Evolutionary conservation across 2,113 vertebrate species (phyloP).

Genomic region (Eretmochelys imbricata): DNA sequence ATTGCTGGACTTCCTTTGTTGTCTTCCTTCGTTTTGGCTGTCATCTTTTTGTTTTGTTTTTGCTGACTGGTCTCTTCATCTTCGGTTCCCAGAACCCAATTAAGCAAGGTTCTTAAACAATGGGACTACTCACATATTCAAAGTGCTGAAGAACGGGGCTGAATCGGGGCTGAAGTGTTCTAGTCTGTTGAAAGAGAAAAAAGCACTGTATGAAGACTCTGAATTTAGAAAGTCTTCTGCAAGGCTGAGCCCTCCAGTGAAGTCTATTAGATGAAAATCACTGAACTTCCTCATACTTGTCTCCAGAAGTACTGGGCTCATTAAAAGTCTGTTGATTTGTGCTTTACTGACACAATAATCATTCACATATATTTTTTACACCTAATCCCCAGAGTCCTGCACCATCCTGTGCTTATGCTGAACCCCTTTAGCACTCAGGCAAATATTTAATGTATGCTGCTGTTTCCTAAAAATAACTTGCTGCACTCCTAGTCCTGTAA

Average conservation of each 20-base stretch:
- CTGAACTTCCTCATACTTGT: not conserved
- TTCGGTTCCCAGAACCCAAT: not conserved
- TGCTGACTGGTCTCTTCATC: not conserved
- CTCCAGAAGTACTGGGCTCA: not conserved
- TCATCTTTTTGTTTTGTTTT: not conserved
- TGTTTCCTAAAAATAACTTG: slow-evolving; percentile 14
- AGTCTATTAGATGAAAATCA: slow-evolving; percentile 24
- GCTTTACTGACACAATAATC: slow-evolving; percentile 2
- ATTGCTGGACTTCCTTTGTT: not conserved
- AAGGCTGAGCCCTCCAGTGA: not conserved
- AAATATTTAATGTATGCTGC: not conserved
- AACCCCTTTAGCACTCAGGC: not conserved
- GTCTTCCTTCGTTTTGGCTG: not conserved
- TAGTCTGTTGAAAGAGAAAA: not conserved
- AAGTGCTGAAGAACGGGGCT: not conserved
- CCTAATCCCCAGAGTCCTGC: not conserved
- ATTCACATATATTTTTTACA: not conserved
- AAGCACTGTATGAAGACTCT: fast-evolving
- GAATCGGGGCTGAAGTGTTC: not conserved
- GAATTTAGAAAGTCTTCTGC: not conserved
- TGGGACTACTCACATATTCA: not conserved
- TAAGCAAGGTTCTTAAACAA: not conserved
- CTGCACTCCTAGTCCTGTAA: not conserved
- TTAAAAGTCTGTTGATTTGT: not conserved
- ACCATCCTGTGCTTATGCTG: not conserved